Percentiles rank a stretch among this genome's conserved stretches.
These are phyloP conservation scores for Keiferia lycopersicella DNA, from an alignment of 2,888 invertebrate species.

Conservation along the genomic window DNA sequence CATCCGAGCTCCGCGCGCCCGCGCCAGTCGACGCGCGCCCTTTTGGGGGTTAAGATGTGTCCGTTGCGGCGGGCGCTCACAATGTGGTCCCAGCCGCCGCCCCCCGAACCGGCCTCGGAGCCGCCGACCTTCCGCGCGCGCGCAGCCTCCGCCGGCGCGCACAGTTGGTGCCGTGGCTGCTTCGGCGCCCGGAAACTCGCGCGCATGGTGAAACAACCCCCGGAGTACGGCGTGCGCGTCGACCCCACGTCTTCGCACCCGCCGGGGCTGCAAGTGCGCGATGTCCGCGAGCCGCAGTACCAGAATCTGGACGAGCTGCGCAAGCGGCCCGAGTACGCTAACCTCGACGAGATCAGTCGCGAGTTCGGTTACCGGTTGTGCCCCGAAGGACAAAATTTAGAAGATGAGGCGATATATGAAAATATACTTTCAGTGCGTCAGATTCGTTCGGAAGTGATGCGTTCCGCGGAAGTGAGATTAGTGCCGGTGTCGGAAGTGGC, in stretches of 20 bases:
- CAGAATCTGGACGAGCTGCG: conserved; percentile 74
- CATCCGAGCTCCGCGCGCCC: conserved; percentile 74
- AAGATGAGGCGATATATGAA: conserved; percentile 78
- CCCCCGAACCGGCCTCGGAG: conserved; percentile 61
- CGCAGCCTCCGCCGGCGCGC: conserved; percentile 56
- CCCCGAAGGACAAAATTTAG: conserved; percentile 77
- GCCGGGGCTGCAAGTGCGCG: conserved; percentile 65
- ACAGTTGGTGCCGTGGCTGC: conserved; percentile 61
- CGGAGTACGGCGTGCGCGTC: conserved; percentile 72
- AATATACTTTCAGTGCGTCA: conserved; percentile 77
- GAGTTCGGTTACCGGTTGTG: conserved; percentile 77
- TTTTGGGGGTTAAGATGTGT: conserved; percentile 82
- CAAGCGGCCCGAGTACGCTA: conserved; percentile 76
- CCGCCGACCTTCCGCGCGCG: conserved; percentile 59
- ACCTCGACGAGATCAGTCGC: conserved; percentile 76
- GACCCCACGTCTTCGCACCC: conserved; percentile 63
- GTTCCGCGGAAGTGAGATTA: conserved; percentile 74
- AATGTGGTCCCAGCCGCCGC: conserved; percentile 79
- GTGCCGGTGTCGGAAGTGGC: conserved; percentile 78
- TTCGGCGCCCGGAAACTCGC: conserved; percentile 62
- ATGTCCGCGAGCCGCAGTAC: conserved; percentile 66
- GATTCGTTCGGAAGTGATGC: conserved; percentile 58
- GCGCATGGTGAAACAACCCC: conserved; percentile 68
- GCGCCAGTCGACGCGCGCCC: conserved; percentile 80
- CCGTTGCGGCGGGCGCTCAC: conserved; percentile 76